Evolutionary conservation across 1,140 invertebrate genomes (phyloP).

Genomic region (Belonocnema kinseyi): DNA sequence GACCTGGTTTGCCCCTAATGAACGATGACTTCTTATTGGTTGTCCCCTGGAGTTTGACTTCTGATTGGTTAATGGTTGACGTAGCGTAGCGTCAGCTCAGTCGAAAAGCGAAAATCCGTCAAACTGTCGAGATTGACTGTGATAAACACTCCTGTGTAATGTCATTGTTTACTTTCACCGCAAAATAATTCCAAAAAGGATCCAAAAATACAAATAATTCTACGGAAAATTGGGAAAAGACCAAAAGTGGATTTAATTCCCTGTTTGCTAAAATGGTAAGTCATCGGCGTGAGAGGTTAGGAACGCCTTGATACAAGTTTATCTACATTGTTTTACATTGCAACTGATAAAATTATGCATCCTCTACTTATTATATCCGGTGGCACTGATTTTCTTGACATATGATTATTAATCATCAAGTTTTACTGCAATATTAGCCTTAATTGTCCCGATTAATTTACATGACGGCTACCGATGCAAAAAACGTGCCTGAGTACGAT

Average conservation of each 20-base stretch:
- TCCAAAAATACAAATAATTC: not conserved
- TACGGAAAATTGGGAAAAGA: not conserved
- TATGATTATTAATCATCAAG: too few relatives aligned
- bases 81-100: not conserved
- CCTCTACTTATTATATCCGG: not conserved
- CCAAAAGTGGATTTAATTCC: not conserved
- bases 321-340: not conserved
- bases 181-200: not conserved
- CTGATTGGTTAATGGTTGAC: not conserved
- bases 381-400: too few relatives aligned
- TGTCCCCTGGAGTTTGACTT: not conserved
- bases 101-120: not conserved
- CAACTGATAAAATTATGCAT: not conserved
- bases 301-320: not conserved
- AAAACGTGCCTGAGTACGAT: too few relatives aligned
- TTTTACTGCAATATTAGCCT: too few relatives aligned
- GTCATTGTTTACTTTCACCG: constrained; percentile 2
- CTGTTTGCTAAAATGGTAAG: constrained; percentile 18
- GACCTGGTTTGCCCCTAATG: too few relatives aligned
- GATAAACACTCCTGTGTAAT: constrained; percentile 14
- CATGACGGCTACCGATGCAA: too few relatives aligned
- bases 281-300: constrained; percentile 12
- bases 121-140: not conserved
- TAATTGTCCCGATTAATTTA: too few relatives aligned
- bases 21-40: not conserved